Evolutionary conservation across 2,888 invertebrate species (phyloP).

Genomic region (Cantharis nigra): DNA sequence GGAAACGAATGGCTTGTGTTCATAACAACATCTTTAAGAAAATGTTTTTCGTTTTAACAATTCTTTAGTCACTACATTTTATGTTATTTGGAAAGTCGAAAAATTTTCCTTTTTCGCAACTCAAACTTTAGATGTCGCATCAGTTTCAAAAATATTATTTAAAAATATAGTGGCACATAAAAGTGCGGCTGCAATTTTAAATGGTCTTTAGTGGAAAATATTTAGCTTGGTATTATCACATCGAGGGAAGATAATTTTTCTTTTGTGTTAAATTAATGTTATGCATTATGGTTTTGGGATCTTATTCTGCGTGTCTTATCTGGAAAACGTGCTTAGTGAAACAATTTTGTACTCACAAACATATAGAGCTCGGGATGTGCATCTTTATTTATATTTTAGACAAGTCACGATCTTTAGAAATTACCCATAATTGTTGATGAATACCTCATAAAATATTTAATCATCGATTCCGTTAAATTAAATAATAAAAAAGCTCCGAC

Average conservation of each 20-base stretch:
- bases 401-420: background rate
- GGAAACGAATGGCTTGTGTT: slow-evolving; percentile 15
- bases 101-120: background rate
- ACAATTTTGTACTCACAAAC: background rate
- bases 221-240: background rate
- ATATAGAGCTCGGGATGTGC: background rate
- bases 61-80: slow-evolving; percentile 9
- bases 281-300: slow-evolving; percentile 2
- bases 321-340: background rate
- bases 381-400: background rate
- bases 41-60: slow-evolving; percentile 13
- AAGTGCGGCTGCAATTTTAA: background rate
- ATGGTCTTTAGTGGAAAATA: background rate
- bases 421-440: background rate
- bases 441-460: background rate
- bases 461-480: background rate
- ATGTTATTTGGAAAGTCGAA: background rate
- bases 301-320: slow-evolving; percentile 2
- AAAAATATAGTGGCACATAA: background rate
- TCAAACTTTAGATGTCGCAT: background rate
- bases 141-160: background rate
- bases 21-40: slow-evolving; percentile 6
- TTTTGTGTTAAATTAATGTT: background rate
- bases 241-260: background rate
- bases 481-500: background rate